Evolutionary conservation across 2,113 vertebrate species (phyloP), one percentile per base, ranked within the genome.

Genomic region (Corythornis cristatus): DNA sequence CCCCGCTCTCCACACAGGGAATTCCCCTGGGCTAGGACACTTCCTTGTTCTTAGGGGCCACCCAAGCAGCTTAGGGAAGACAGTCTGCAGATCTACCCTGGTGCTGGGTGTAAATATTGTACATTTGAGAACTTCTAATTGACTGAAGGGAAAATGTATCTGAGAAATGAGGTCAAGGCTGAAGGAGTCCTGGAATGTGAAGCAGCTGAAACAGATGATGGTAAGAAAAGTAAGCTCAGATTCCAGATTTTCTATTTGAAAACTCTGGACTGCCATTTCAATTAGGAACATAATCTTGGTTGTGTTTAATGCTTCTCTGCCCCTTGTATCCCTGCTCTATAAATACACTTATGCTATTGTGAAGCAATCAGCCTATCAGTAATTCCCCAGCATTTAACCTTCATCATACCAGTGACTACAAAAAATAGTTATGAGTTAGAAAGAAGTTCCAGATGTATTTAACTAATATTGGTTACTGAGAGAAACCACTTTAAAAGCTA

Each of bases 401-500:
- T 85, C 87, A 61, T 81, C 73, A 37, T 16, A 67, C 82, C 91
- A 85, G 93, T 95, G 79, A 88, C 89, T 75, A 65, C 79, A 77
- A 79, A 81, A 74, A 91, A 60, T 17, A 64, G 82, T 83, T 70
- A 21, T 1, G 60, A 91, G 67, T 71, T 94, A 83, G 15, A 95
- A 94, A 95, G 92, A 89, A 88, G 56, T 94, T 96, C 94, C 91
- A 96, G 91, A 89, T 91, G 89, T 95, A 85, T 91, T 96, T 81
- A 88, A 91, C 33, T 45, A 57, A 93, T 35, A 56, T 48, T 85
- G 71, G 72, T 93, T 93, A 78, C 89, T 58, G 88, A 33, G n/a
- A 87, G 64, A 89, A 89, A 90, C 79, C 78, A 83, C 94, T 95
- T 87, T 3, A 89, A 94, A 92, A 93, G 74, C 73, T 31, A 71